Base-by-base conservation (phyloP, 2,113 vertebrate genomes). In the Pluvialis apricaria region DNA sequence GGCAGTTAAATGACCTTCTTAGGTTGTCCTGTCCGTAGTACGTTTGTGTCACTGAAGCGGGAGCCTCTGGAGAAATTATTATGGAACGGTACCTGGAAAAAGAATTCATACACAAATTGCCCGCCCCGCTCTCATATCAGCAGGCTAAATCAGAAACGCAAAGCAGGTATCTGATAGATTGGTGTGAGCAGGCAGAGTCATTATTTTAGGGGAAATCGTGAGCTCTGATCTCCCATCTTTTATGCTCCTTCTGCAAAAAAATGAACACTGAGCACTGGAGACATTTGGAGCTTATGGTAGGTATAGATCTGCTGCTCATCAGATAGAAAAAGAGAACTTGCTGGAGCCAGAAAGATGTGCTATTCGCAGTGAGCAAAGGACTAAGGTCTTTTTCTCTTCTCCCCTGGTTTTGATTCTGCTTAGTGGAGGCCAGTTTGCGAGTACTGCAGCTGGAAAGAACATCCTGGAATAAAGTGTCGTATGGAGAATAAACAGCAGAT, bases 1-100 rank as follows among this genome's bases (percentile, higher is more conserved):
- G 76, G 51, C 28, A 36, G 64, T 95, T 96, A 96, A 95, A 76
- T 94, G 88, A 86, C 94, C 62, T 51, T 94, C 92, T 96, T 88
- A 83, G 61, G 79, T 91, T 95, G 69, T 95, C 78, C 76, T 90
- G 4, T 78, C 62, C 28, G 5, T 86, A 79, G 52, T 82, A 70
- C 9, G 45, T 94, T 96, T 82, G 45, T 96, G 75, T 62, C 65
- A 29, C 47, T 90, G 80, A 94, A 95, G 85, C 62, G 38, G 69
- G 42, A 93, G 65, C 42, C 54, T 90, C 54, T 84, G 73, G 89
- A 90, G 80, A 92, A 88, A 58, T 79, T 78, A 49, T 49, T 60
- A 52, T 36, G 25, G 58, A 70, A 28, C 0, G 1, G 25, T 92
- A 58, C 32, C 20, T 91, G 64, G 40, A 69, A 78, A 76, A 82